Percentiles rank a stretch among this genome's conserved stretches.
phyloP scores from a whole-genome alignment of 2,888 invertebrate species.

The Elysia crispata region DNA sequence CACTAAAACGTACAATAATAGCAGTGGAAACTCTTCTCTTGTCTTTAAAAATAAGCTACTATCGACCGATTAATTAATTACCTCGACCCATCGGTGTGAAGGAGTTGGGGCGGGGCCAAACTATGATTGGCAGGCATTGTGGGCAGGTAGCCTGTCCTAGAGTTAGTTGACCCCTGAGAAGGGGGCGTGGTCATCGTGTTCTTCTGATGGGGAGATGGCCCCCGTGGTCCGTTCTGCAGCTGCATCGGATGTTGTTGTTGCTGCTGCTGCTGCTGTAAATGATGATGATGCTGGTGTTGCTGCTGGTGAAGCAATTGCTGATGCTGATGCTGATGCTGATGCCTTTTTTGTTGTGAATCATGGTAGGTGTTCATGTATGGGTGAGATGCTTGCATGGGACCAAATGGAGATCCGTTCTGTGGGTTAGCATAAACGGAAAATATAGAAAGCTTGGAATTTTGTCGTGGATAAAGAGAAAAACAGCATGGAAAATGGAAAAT shows the following conservation, averaged over 20 bases:
- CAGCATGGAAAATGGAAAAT: no score
- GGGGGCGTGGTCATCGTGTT: slow-evolving; percentile 15
- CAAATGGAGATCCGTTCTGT: no score
- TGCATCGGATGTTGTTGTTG: background rate
- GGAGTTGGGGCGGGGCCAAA: slow-evolving; percentile 33
- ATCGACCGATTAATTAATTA: background rate
- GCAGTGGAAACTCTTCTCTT: no score
- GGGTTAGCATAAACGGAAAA: no score
- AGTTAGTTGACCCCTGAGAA: background rate
- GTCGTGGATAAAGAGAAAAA: no score
- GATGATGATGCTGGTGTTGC: slow-evolving; percentile 35
- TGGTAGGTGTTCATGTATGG: no score
- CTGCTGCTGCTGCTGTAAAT: slow-evolving; percentile 34
- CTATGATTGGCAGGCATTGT: background rate
- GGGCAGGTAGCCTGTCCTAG: slow-evolving; percentile 20
- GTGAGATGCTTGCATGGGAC: no score
- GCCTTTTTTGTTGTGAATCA: background rate
- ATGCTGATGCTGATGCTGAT: slow-evolving; percentile 37
- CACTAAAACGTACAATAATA: no score
- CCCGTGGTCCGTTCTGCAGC: background rate
- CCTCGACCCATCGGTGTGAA: slow-evolving; percentile 38
- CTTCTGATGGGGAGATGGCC: background rate
- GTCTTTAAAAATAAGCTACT: background rate
- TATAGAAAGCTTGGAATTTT: no score
- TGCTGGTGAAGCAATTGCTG: slow-evolving; percentile 34